A percentile compares a stretch with the other conserved stretches of the same genome.
Conservation (phyloP, 2,888 invertebrate genomes). For the Nemotelus nigrinus region DNA sequence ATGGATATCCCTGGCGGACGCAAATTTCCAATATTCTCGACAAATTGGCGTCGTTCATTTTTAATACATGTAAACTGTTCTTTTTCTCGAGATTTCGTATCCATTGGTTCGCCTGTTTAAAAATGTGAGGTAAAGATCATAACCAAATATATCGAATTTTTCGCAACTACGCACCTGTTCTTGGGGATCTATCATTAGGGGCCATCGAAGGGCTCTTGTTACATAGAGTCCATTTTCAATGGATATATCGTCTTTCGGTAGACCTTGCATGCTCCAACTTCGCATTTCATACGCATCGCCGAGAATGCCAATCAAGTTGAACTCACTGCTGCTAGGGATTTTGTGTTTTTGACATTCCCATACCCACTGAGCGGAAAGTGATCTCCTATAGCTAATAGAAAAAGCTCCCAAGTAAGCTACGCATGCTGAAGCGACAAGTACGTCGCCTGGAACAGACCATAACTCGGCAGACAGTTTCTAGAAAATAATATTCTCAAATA, state of each 20-base stretch:
- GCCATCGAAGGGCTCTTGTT: slow-evolving; percentile 83
- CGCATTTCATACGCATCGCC: slow-evolving; percentile 89
- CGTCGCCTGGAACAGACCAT: slow-evolving; percentile 83
- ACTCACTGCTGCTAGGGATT: slow-evolving; percentile 77
- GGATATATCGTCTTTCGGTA: slow-evolving; percentile 88
- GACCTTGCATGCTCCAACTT: slow-evolving; percentile 87
- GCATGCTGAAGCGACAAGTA: slow-evolving; percentile 85
- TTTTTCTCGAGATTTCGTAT: slow-evolving; percentile 86
- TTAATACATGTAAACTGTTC: slow-evolving; percentile 79
- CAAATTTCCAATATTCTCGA: slow-evolving; percentile 79
- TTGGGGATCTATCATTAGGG: slow-evolving; percentile 94
- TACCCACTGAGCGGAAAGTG: slow-evolving; percentile 77
- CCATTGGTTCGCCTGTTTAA: slow-evolving; percentile 84
- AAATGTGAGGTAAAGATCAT: neutral
- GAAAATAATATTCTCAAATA: slow-evolving; percentile 30
- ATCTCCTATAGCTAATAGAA: slow-evolving; percentile 76
- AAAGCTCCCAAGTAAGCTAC: slow-evolving; percentile 94
- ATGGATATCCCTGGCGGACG: slow-evolving; percentile 84
- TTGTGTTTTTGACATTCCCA: slow-evolving; percentile 70
- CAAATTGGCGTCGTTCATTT: slow-evolving; percentile 80
- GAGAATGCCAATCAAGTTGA: slow-evolving; percentile 75
- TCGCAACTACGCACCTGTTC: slow-evolving; percentile 74
- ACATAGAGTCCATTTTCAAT: slow-evolving; percentile 94
- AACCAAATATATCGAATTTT: neutral
- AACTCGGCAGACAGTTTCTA: slow-evolving; percentile 74